Base-by-base conservation (phyloP, 2,797 vertebrate species). In the Oryzias sinensis region DNA sequence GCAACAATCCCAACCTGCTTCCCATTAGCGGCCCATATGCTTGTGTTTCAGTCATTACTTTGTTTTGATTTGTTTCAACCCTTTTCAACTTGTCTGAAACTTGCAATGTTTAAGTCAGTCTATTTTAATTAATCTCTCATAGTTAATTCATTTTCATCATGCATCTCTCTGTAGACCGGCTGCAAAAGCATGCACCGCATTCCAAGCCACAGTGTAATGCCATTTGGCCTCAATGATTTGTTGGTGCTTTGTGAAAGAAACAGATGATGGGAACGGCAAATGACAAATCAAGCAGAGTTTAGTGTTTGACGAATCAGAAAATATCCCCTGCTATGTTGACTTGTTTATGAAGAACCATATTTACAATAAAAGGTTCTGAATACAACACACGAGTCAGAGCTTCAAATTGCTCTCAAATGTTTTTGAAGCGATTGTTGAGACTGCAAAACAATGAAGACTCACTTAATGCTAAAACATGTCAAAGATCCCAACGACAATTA, bases 21-120 rank as follows among this genome's bases (percentile, higher is more conserved):
- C 81, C 84, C 78, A 88, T 92, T 93, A 91, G 76, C 37, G 37
- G 56, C 46, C 80, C 89, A 89, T 91, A 89, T 92, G 89, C 87
- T 87, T 78, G 65, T 63, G 70, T 86, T 90, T 84, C 84, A 79
- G 70, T 52, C 63, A 79, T 75, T 71, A 80, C 84, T 83, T 81
- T 89, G 77, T 88, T 90, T 90, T 89, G 69, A 88, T 89, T 89
- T 72, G 70, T 85, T 88, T 85, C 68, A 57, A 78, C 53, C 66
- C 61, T 69, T 77, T 84, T 75, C 61, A 71, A 71, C 66, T 76
- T 76, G 64, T 80, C 80, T 81, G 68, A 50, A 72, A 81, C 80
- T 82, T 6, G 2, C 69, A 45, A 33, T 75, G 77, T 87, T 87
- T 73, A 84, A 88, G 88, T 87, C 75, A 69, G 57, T 67, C 69